Percentiles rank a stretch among this genome's conserved stretches.
These are phyloP conservation scores for Hoplodrina ambigua DNA, from an alignment of 2,888 invertebrate genomes.

Conservation along the genomic window DNA sequence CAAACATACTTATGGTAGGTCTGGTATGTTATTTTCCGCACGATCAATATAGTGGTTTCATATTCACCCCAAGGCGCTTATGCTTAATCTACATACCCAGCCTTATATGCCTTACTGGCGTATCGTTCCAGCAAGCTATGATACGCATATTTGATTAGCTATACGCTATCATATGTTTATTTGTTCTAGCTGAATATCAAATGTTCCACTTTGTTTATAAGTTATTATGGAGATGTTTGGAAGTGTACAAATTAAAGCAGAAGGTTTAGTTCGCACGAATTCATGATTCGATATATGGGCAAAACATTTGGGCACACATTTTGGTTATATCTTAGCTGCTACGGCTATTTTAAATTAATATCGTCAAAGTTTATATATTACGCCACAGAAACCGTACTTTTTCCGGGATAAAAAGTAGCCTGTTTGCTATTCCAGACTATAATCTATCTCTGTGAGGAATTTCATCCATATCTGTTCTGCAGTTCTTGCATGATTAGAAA, in stretches of 20 bases:
- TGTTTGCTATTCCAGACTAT: no score
- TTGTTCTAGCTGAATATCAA: slow-evolving; percentile 18
- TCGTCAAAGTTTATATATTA: no score
- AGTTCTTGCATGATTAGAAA: no score
- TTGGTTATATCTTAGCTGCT: no score
- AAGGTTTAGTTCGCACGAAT: slow-evolving; percentile 3
- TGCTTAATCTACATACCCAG: not conserved
- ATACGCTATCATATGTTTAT: slow-evolving; percentile 29
- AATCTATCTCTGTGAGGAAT: no score
- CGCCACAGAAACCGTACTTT: no score
- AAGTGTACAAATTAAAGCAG: not conserved
- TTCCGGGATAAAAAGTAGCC: no score
- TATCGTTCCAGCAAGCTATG: slow-evolving; percentile 14
- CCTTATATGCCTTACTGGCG: not conserved
- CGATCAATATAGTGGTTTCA: slow-evolving; percentile 22
- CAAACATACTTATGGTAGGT: not conserved
- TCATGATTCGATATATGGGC: not conserved
- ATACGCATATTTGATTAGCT: slow-evolving; percentile 42
- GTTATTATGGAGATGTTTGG: not conserved
- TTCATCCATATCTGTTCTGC: no score
- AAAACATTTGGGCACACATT: not conserved
- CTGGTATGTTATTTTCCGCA: slow-evolving; percentile 3
- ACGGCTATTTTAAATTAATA: no score
- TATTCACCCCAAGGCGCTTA: slow-evolving; percentile 14
- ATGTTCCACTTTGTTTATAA: slow-evolving; percentile 28